Evolutionary conservation across 1,140 invertebrate species (phyloP), one percentile per base, ranked within the genome.

Genomic region (Oryctes rhinoceros): DNA sequence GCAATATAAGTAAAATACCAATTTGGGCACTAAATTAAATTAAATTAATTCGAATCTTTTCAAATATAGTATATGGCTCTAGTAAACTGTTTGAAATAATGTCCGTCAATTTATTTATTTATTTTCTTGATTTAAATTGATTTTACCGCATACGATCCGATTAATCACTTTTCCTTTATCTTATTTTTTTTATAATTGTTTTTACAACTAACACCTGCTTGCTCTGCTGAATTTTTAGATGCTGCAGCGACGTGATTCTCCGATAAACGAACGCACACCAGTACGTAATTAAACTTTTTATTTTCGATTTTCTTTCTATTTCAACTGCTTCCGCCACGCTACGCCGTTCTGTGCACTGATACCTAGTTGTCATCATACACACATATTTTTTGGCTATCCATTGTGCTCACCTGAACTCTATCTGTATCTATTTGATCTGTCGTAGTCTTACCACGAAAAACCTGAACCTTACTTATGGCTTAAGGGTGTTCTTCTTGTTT

Each of bases 271-370:
- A 86, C 86, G 85, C 81, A 89, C 89, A 81, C 90, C 91, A 86
- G 91, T 91, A 91, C 88, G 91, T 91, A 91, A 90, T 88, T 83
- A 80, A 80, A 83, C 83, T 82, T 80, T 82, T 83, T 83, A 82
- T 84, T 76, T 82, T 83, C 79, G 18, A 39, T 80, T 76, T 78
- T 81, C 81, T 20, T 74, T 81, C 44, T 48, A 18, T 10, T 37
- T 20, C 65, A 35, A 24, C 13, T 35, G 53, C 53, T 59, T 59
- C 4, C 15, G 18, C 53, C 53, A 59, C n/a, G n/a, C 53, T 59
- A 18, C 18, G 15, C 53, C 18, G 6, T 59, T 59, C 15, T 59
- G 2, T 18, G 18, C 15, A n/a, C 18, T n/a, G 53, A 6, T 0
- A 18, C 18, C 4, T 59, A 44, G 39, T 44, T 44, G 39, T 44